Evolutionary conservation across 2,888 invertebrate genomes (phyloP).

Genomic region (Eupithecia inturbata): DNA sequence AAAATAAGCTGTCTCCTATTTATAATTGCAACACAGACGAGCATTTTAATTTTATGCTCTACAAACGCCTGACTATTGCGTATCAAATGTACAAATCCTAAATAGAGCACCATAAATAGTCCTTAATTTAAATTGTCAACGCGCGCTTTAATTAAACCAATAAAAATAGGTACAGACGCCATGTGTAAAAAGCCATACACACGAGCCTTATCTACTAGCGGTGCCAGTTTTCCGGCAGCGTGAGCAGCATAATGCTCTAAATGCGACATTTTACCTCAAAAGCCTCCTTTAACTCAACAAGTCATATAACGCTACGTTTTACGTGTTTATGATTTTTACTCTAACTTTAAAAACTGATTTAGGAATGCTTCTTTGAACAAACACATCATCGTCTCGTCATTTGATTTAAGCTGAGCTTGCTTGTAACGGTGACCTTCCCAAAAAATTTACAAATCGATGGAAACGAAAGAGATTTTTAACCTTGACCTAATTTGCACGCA

Average conservation of each 20-base stretch:
- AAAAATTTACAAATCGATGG: slow-evolving; percentile 37
- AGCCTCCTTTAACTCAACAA: slow-evolving; percentile 14
- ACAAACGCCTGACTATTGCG: neutral
- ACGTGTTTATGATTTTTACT: neutral
- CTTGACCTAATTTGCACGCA: slow-evolving; percentile 47
- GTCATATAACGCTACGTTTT: neutral
- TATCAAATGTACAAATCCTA: neutral
- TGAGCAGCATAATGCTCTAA: slow-evolving; percentile 34
- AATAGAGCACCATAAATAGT: neutral
- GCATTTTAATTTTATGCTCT: neutral
- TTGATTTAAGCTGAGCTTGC: neutral
- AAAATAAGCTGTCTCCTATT: neutral
- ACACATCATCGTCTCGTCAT: neutral
- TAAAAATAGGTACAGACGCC: neutral
- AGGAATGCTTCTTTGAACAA: neutral
- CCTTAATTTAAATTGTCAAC: neutral
- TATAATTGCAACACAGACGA: neutral
- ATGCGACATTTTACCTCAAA: slow-evolving; percentile 32
- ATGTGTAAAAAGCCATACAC: slow-evolving; percentile 23
- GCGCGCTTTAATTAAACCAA: neutral
- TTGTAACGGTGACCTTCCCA: slow-evolving; percentile 33
- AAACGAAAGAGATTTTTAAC: slow-evolving; percentile 36
- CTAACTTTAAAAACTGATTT: neutral
- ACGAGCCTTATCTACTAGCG: slow-evolving; percentile 31
- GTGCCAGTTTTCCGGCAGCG: slow-evolving; percentile 38